A percentile compares a stretch with the other conserved stretches of the same genome.
These are phyloP conservation scores for Caenorhabditis remanei DNA, from an alignment of 1,140 invertebrate genomes.

Conservation along the genomic window DNA sequence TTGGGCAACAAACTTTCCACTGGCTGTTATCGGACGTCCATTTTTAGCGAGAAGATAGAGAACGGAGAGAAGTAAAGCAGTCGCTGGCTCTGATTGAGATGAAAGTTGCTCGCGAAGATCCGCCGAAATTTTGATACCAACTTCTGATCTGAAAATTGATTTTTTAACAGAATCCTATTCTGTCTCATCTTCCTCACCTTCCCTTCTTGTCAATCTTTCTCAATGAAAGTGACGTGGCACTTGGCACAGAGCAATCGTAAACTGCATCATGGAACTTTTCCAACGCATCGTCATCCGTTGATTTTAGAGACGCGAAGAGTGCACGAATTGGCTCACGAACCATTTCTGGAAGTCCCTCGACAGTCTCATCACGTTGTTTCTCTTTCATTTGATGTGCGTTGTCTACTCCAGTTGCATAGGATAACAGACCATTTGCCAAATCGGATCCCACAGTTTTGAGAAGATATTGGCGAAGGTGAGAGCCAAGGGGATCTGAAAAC, in stretches of 20 bases:
- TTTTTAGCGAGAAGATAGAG: conserved; percentile 38
- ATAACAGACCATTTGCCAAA: conserved; percentile 23
- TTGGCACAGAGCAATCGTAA: conserved; percentile 4
- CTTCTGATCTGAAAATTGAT: background rate
- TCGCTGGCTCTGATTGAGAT: conserved; percentile 31
- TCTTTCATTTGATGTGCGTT: conserved; percentile 48
- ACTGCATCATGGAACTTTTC: conserved; percentile 55
- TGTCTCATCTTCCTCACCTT: background rate
- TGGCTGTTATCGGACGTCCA: conserved; percentile 44
- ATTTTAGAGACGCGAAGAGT: conserved; percentile 30
- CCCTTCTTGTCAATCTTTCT: conserved; percentile 19
- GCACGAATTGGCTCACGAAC: conserved; percentile 31
- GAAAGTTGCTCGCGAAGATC: conserved; percentile 13
- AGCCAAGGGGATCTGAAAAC: conserved; percentile 32
- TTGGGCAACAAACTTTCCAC: conserved; percentile 58
- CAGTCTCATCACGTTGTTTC: conserved; percentile 60
- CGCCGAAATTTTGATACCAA: background rate
- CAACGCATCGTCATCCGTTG: background rate
- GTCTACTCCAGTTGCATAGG: conserved; percentile 28
- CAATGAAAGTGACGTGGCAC: conserved; percentile 9
- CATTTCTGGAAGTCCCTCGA: background rate
- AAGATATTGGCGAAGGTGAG: conserved; percentile 54
- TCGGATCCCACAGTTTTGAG: conserved; percentile 54
- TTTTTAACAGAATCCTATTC: background rate
- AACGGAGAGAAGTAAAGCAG: conserved; percentile 26